Evolutionary conservation across 2,888 invertebrate species (phyloP), one percentile per base, ranked within the genome.

Genomic region (Tetrapedia diversipes): DNA sequence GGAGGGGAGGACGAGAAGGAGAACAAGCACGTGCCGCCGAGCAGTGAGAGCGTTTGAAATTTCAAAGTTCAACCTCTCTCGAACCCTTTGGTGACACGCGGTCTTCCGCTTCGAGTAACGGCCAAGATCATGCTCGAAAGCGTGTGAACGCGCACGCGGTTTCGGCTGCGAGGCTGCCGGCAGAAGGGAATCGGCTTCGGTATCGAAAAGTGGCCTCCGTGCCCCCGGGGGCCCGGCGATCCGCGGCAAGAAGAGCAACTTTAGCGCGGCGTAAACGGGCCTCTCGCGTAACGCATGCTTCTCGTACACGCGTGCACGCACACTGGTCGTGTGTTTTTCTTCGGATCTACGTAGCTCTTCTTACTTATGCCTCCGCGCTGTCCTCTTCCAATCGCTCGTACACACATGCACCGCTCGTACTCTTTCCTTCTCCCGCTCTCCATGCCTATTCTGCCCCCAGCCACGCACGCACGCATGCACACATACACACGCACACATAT

Each of bases 261-360:
- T 83, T 83, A 74, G 66, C 69, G 56, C 63, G 49, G 43, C 34
- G 63, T 39, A 53, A 72, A 54, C 60, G 84, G 70, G 37, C 69
- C 73, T 77, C 72, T 76, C 78, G 51, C 68, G 76, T 81, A 83
- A 83, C 73, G 67, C 79, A 80, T 66, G 77, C 79, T 74, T 75
- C 61, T 43, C 69, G 68, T 75, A 57, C 75, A 59, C 71, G 57
- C 75, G 27, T 70, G 34, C 64, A 51, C 61, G 49, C 27, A 16
- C 39, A 11, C 45, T 16, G n/a, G 39, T 19, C 32, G 45, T 24
- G 47, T 51, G 64, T 49, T 51, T 49, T 59, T 51, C 45, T 47
- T 32, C 66, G 27, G n/a, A 24, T 39, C n/a, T n/a, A n/a, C n/a
- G n/a, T n/a, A 14, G n/a, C 41, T 65, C 61, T 43, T 70, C 71